Evolutionary conservation across 2,113 vertebrate species (phyloP), one percentile per base, ranked within the genome.

Genomic region (Sterrhoptilus dennistouni): DNA sequence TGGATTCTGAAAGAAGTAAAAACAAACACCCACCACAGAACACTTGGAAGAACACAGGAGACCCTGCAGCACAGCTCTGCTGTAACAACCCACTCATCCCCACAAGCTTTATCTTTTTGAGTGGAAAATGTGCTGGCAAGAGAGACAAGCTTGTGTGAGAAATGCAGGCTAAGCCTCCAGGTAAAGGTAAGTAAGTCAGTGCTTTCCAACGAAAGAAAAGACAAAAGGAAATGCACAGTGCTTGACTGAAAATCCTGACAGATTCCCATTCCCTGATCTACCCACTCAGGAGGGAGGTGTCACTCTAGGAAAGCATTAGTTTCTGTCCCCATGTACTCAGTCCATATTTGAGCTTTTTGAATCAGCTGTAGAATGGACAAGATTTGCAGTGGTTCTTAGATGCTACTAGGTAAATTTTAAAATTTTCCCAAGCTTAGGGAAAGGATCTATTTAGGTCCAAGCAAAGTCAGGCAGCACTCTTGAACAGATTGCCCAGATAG

Each of bases 21-120:
- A 96, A 95, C 94, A 97, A 96, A 95, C 80, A 96, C 60, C 44
- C 65, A 83, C 91, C 38, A 93, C 80, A 91, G 91, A 93, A 85
- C 60, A 65, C 80, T 93, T 79, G 6, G 63, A 91, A 95, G 89
- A 94, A 27, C 69, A 68, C 38, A 76, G 69, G 57, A 95, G 70
- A 95, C 86, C 92, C 92, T 68, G 66, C 65, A 95, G 94, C 94
- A 92, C 75, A 89, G 38, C 75, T 93, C 79, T 92, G 66, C 83
- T 45, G 2, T 44, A 89, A 71, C 89, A 93, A 65, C 80, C 79
- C 57, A 63, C 89, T 94, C 68, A 78, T 92, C 63, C 57, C 78
- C 63, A 61, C 53, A 91, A 89, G 85, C 84, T 88, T 93, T 95
- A 38, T 95, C 76, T 81, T 89, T 90, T 20, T 31, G 54, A 72